Percentiles rank a stretch among this genome's conserved stretches.
Conservation (phyloP, 2,888 invertebrate genomes). For the Deroplatys truncata region DNA sequence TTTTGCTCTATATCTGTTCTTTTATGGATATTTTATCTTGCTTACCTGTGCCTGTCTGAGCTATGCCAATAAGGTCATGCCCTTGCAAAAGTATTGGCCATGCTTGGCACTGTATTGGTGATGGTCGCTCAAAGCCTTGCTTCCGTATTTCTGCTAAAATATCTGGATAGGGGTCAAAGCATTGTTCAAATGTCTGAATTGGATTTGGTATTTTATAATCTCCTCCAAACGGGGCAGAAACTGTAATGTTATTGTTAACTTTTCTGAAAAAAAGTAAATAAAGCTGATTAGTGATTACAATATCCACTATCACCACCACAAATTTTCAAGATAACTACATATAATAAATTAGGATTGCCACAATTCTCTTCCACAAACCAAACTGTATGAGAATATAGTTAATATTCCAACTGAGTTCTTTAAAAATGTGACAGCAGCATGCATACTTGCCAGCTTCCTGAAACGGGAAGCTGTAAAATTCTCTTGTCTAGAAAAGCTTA, state of each 20-base stretch:
- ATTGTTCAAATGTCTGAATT: slow-evolving; percentile 68
- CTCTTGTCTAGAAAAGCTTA: too few species aligned
- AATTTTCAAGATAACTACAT: too few species aligned
- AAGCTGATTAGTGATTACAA: background rate
- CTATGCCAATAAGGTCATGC: slow-evolving; percentile 92
- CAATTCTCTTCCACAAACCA: too few species aligned
- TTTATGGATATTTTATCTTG: background rate
- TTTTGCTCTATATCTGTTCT: too few species aligned
- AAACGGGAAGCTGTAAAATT: too few species aligned
- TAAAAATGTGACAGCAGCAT: too few species aligned
- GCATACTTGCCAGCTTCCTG: too few species aligned
- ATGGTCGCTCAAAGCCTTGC: slow-evolving; percentile 75
- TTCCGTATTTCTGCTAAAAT: slow-evolving; percentile 75
- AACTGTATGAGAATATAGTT: too few species aligned
- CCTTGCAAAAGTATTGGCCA: slow-evolving; percentile 93
- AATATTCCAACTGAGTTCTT: too few species aligned
- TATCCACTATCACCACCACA: too few species aligned
- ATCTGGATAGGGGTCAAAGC: slow-evolving; percentile 76
- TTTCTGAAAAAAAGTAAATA: slow-evolving; percentile 41
- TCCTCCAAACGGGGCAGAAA: slow-evolving; percentile 57
- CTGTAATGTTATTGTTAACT: slow-evolving; percentile 69
- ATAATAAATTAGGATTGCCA: too few species aligned
- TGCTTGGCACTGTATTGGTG: slow-evolving; percentile 89
- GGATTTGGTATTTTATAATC: slow-evolving; percentile 65
- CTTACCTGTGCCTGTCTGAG: slow-evolving; percentile 80